phyloP scores from a whole-genome alignment of 2,113 vertebrate species.

The Engraulis encrasicolus region DNA sequence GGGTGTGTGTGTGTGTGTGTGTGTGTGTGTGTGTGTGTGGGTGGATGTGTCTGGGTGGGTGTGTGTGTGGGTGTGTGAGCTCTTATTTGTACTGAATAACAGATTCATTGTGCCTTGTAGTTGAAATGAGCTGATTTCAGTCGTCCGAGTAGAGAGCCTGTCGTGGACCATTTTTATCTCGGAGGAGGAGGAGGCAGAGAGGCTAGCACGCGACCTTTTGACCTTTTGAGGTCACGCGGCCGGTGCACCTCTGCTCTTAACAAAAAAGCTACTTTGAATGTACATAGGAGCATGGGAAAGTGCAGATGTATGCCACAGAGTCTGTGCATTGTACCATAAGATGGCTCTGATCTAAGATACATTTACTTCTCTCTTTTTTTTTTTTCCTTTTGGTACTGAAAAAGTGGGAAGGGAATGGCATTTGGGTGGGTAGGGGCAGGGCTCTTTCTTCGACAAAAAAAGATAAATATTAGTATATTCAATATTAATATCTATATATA shows the following conservation, averaged over 20 bases:
- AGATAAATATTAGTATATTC: constrained; percentile 68
- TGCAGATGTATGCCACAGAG: constrained; percentile 99
- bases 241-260: constrained; percentile 90
- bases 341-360: constrained; percentile 90
- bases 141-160: constrained; percentile 58
- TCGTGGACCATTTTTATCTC: constrained; percentile 66
- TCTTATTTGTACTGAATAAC: constrained; percentile 93
- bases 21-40: background rate
- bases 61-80: constrained; percentile 74
- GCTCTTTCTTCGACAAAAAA: constrained; percentile 59
- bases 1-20: background rate
- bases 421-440: constrained; percentile 50
- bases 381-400: constrained; percentile 77
- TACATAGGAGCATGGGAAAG: constrained; percentile 95
- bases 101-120: constrained; percentile 99
- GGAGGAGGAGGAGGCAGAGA: constrained; percentile 52
- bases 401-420: constrained; percentile 34
- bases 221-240: constrained; percentile 80
- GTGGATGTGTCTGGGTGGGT: background rate
- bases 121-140: constrained; percentile 73
- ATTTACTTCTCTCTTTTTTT: constrained; percentile 50
- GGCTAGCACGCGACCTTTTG: constrained; percentile 63
- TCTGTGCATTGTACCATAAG: constrained; percentile 97
- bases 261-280: constrained; percentile 87
- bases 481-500: constrained; percentile 77